Evolutionary conservation across 1,140 invertebrate species (phyloP).

Genomic region (Ephestia elutella): DNA sequence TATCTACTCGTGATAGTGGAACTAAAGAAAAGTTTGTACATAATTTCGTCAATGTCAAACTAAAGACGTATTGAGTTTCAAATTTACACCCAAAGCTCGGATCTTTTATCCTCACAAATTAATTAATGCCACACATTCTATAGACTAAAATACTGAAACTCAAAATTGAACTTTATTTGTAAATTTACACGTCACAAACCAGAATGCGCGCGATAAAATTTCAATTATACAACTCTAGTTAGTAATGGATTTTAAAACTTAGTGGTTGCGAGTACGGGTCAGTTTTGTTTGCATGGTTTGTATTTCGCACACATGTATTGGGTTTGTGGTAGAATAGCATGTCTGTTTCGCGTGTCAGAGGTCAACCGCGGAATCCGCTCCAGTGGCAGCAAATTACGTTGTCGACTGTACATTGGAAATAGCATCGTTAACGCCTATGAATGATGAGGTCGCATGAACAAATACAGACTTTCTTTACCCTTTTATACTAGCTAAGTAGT

Average conservation of each 20-base stretch:
- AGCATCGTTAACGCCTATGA: conserved; percentile 7
- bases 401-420: conserved; percentile 3
- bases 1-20: too few species aligned
- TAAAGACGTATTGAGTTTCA: too few species aligned
- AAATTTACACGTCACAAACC: not conserved
- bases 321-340: conserved; percentile 11
- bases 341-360: conserved; percentile 10
- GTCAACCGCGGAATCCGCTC: conserved; percentile 12
- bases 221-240: not conserved
- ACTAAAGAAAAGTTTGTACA: too few species aligned
- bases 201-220: not conserved
- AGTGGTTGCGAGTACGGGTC: not conserved
- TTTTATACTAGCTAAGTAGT: too few species aligned
- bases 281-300: not conserved
- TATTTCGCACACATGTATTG: conserved; percentile 5
- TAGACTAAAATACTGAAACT: not conserved
- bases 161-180: conserved; percentile 5
- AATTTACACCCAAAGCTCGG: too few species aligned
- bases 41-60: too few species aligned
- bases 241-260: not conserved
- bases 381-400: conserved; percentile 6
- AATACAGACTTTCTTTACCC: not conserved
- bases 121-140: not conserved
- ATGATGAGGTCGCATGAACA: not conserved
- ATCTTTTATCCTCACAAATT: not conserved